phyloP scores from a whole-genome alignment of 2,797 vertebrate species.

The Hydrocynus forskahlii region DNA sequence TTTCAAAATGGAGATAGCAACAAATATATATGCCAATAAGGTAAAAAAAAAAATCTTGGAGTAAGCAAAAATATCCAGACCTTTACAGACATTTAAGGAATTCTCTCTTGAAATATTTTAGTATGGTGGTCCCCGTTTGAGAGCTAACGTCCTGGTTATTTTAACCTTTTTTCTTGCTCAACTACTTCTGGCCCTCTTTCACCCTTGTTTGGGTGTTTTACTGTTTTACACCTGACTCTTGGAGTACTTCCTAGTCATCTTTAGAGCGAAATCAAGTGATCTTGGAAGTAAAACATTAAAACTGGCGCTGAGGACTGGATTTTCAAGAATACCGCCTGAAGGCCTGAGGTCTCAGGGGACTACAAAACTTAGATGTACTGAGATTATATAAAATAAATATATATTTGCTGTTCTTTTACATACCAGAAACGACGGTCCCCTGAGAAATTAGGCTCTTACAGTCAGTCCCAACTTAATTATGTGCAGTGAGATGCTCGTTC shows the following conservation, averaged over 20 bases:
- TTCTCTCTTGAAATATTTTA: too few species aligned
- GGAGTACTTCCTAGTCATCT: slow-evolving; percentile 28
- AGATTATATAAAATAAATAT: neutral
- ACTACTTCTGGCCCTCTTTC: too few species aligned
- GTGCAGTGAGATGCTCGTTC: slow-evolving; percentile 42
- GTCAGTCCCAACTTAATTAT: slow-evolving; percentile 56
- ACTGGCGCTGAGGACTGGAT: neutral
- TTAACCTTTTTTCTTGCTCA: too few species aligned
- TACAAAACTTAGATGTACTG: neutral
- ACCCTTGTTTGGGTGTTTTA: neutral
- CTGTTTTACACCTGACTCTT: neutral
- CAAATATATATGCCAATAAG: too few species aligned
- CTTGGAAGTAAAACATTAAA: neutral
- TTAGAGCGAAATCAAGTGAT: neutral
- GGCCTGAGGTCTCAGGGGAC: neutral
- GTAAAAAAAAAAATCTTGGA: too few species aligned
- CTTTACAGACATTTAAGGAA: too few species aligned
- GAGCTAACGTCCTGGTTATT: too few species aligned
- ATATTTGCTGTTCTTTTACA: slow-evolving; percentile 37
- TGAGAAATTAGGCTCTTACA: slow-evolving; percentile 51
- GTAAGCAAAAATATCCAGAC: too few species aligned
- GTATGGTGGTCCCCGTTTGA: too few species aligned
- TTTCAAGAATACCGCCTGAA: neutral
- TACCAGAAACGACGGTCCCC: slow-evolving; percentile 41
- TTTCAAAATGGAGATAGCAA: too few species aligned